Evolutionary conservation across 2,797 vertebrate genomes (phyloP).

Genomic region (Iguana delicatissima): DNA sequence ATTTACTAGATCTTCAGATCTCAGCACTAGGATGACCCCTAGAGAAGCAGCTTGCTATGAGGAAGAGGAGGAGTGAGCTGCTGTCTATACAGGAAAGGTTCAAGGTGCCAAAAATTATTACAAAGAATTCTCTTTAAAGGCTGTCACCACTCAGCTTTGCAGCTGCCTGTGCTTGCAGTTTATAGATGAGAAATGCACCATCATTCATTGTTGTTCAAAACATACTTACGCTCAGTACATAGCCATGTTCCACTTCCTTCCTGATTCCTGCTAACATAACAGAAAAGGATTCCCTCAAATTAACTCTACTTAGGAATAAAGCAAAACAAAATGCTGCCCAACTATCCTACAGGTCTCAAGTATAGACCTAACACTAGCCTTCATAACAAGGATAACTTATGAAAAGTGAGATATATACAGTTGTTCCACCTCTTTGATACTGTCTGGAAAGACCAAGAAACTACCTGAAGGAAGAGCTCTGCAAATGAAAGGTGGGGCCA

Average conservation of each 20-base stretch:
- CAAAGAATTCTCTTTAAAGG: constrained; percentile 26
- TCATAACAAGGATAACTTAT: not conserved
- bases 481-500: not conserved
- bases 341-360: not conserved
- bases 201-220: not conserved
- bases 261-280: not conserved
- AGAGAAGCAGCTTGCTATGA: constrained; percentile 36
- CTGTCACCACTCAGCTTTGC: not conserved
- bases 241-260: not conserved
- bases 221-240: too few relatives aligned
- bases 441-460: not conserved
- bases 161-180: not conserved
- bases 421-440: not conserved
- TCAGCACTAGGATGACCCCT: constrained; percentile 52
- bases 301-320: not conserved
- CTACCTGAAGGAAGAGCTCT: not conserved
- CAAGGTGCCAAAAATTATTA: constrained; percentile 16
- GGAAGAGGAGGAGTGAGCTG: not conserved
- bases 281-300: not conserved
- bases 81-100: constrained; percentile 8
- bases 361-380: too few relatives aligned
- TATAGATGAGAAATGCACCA: not conserved
- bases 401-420: not conserved
- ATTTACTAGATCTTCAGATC: constrained; percentile 50
- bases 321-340: not conserved